Base-by-base conservation (phyloP, 2,888 invertebrate genomes). In the Cephus pulcher region DNA sequence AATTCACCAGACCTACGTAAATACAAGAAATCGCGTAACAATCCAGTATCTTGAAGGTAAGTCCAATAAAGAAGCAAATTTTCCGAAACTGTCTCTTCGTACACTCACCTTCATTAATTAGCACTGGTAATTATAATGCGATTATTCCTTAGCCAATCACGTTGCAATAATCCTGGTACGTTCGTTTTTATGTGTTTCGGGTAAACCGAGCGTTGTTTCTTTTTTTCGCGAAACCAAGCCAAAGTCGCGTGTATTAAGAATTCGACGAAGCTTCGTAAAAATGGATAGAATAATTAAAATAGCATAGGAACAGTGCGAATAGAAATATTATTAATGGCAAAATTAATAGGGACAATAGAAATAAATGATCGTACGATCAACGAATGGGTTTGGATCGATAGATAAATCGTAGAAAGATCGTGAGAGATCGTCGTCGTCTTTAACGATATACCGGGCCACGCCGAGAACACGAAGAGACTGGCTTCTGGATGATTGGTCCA, bases 401-500 rank as follows among this genome's bases (percentile, higher is more conserved):
- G 56, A 56, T 56, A 56, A 56, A 56, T 56, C 23, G 56, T 56
- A 56, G 23, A 33, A 71, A 71, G 34, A 71, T 71, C 32, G 34
- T 3, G 12, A 71, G 34, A 71, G 71, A 71, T 71, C 71, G 71
- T 34, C 68, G 78, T 34, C 75, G 73, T 78, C 69, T 69, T 77
- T 78, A 78, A 75, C 78, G 73, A 80, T 80, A 76, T 82, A 76
- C 84, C 86, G 85, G 87, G 86, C 87, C 88, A 88, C 90, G 88
- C 85, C 86, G 88, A 88, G 87, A 88, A 83, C 89, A 88, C 88
- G 89, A 89, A 88, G 89, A 90, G 91, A 91, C 90, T 91, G 90
- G 84, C 80, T 83, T 83, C 87, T 89, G 89, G 89, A 90, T 89
- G 88, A 88, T 85, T 87, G 90, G 88, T 90, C 91, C 91, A 90